These are phyloP conservation scores for Tenualosa thibaudeaui DNA, from an alignment of 2,797 vertebrate species.

Conservation along the genomic window DNA sequence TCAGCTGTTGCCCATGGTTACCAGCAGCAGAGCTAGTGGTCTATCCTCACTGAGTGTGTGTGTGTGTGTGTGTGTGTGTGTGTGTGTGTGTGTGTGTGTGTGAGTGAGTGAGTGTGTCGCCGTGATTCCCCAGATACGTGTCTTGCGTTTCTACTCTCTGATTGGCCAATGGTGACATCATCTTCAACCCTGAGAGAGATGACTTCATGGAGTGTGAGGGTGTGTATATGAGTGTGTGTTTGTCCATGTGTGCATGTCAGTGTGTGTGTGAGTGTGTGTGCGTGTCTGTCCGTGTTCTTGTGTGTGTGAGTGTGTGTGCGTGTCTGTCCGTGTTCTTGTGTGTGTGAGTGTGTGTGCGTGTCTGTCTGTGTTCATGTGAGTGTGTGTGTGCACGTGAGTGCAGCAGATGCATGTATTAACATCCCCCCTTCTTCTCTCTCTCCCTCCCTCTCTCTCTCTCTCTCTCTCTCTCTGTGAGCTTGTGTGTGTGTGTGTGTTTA, in stretches of 20 bases:
- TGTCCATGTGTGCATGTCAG: background rate
- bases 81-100: background rate
- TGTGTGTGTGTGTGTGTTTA: no score
- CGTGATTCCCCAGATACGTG: constrained; percentile 18
- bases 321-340: no score
- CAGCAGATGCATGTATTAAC: no score
- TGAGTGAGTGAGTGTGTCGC: background rate
- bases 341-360: background rate
- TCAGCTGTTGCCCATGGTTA: constrained; percentile 12
- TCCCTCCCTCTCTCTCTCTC: no score
- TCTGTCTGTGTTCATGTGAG: background rate
- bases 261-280: background rate
- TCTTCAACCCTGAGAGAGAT: constrained; percentile 9
- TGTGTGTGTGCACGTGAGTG: background rate
- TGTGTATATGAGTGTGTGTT: background rate
- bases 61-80: background rate
- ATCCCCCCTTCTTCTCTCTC: no score
- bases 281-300: background rate
- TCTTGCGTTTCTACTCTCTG: background rate
- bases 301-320: background rate
- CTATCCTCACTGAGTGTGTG: background rate
- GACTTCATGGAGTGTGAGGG: background rate
- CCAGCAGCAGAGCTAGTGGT: background rate
- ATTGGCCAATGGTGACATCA: constrained; percentile 13
- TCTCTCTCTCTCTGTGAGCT: no score